Evolutionary conservation across 23 tunicate species (phyloP).

Genomic region (Oikopleura albicans): DNA sequence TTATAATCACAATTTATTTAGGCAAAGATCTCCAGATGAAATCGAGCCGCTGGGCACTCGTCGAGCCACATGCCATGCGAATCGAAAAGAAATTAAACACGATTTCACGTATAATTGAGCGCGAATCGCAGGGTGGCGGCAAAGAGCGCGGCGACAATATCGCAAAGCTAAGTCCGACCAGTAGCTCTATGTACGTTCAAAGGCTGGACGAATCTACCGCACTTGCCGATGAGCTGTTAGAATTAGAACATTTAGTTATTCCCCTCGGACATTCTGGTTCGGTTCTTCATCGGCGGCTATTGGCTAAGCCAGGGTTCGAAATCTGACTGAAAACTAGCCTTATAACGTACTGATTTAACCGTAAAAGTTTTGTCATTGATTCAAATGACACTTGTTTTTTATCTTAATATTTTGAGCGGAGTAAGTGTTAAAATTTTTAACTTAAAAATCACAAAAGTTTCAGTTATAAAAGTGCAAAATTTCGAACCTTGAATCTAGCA

Average conservation of each 20-base stretch:
- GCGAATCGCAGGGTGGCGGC: neutral
- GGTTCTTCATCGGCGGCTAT: neutral
- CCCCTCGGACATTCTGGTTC: conserved; percentile 1
- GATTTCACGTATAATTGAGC: neutral
- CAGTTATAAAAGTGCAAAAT: too few relatives aligned
- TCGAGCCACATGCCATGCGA: neutral
- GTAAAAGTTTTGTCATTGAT: too few relatives aligned
- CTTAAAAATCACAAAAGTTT: too few relatives aligned
- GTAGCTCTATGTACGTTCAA: neutral
- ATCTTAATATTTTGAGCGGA: too few relatives aligned
- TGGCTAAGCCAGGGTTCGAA: too few relatives aligned
- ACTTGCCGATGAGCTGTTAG: neutral
- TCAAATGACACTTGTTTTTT: too few relatives aligned
- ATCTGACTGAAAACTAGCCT: too few relatives aligned
- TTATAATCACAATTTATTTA: too few relatives aligned
- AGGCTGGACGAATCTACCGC: neutral
- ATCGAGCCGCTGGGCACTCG: neutral
- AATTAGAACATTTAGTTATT: neutral
- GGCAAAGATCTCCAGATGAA: neutral
- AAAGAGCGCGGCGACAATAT: neutral
- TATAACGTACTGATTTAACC: too few relatives aligned
- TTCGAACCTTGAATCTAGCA: too few relatives aligned
- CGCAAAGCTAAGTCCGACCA: neutral
- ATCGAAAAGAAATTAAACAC: neutral
- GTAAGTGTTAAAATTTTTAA: too few relatives aligned